Evolutionary conservation across 2,888 invertebrate genomes (phyloP).

Genomic region (Andrena camellia): DNA sequence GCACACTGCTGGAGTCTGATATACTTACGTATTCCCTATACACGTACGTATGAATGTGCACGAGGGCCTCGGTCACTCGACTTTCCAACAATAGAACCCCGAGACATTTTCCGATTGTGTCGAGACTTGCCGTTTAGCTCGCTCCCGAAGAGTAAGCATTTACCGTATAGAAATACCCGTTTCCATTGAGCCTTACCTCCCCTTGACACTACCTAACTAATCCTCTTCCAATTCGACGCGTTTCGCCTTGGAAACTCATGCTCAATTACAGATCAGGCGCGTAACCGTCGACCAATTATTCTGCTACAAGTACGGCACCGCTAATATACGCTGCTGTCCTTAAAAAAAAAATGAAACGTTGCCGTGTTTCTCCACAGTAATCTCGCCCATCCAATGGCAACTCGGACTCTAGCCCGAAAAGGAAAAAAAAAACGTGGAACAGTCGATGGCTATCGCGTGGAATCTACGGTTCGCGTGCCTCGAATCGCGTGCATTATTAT

Average conservation of each 20-base stretch:
- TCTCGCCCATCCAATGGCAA: background rate
- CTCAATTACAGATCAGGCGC: background rate
- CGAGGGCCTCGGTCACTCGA: background rate
- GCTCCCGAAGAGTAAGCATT: background rate
- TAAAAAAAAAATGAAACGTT: background rate
- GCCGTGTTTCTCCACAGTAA: background rate
- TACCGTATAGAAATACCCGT: background rate
- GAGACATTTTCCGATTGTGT: background rate
- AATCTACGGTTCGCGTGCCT: constrained; percentile 62
- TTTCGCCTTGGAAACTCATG: constrained; percentile 18
- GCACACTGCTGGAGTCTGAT: constrained; percentile 1
- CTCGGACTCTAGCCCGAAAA: background rate
- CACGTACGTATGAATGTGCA: background rate
- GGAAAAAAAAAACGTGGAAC: background rate
- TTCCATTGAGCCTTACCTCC: background rate
- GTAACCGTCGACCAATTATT: constrained; percentile 19
- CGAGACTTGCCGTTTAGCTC: background rate
- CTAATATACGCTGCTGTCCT: too few species aligned
- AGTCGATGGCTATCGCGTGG: constrained; percentile 25
- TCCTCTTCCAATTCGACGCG: constrained; percentile 7
- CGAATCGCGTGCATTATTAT: constrained; percentile 61
- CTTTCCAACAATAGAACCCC: background rate
- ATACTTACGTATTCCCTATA: background rate
- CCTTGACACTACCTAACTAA: background rate
- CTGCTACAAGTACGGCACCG: background rate